These are phyloP conservation scores for Peromyscus melanophrys DNA, from an alignment of 2,797 vertebrate species.

Conservation along the genomic window DNA sequence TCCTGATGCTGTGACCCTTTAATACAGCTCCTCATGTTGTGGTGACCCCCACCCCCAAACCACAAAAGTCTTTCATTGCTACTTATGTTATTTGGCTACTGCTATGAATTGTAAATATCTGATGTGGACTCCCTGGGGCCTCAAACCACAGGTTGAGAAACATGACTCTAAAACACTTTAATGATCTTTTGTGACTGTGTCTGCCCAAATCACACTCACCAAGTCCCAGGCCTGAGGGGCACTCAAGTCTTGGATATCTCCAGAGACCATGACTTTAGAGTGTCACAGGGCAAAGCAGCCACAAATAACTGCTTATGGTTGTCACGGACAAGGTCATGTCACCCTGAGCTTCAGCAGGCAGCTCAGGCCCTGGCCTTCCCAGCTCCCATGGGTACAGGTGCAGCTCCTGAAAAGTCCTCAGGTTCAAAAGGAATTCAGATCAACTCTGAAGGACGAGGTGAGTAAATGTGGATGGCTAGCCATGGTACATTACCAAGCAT, in stretches of 20 bases:
- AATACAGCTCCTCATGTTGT: neutral
- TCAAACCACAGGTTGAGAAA: neutral
- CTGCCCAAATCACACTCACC: neutral
- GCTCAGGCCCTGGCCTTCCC: neutral
- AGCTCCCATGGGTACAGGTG: fast-evolving
- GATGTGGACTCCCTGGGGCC: too few species aligned
- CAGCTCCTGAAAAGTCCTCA: neutral
- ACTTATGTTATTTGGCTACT: neutral
- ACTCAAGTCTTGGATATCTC: neutral
- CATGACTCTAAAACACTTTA: neutral
- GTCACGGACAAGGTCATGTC: neutral
- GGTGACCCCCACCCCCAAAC: neutral
- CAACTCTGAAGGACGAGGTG: neutral
- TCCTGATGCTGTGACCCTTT: neutral
- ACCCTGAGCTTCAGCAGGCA: neutral
- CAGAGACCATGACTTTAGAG: neutral
- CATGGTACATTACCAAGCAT: fast-evolving
- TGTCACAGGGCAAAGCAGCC: neutral
- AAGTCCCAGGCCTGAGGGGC: neutral
- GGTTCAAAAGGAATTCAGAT: neutral
- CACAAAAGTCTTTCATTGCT: neutral
- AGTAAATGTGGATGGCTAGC: fast-evolving
- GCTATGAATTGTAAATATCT: neutral
- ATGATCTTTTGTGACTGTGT: fast-evolving
- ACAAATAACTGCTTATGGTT: neutral